Evolutionary conservation across 2,888 invertebrate genomes (phyloP).

Genomic region (Lithophane socia): DNA sequence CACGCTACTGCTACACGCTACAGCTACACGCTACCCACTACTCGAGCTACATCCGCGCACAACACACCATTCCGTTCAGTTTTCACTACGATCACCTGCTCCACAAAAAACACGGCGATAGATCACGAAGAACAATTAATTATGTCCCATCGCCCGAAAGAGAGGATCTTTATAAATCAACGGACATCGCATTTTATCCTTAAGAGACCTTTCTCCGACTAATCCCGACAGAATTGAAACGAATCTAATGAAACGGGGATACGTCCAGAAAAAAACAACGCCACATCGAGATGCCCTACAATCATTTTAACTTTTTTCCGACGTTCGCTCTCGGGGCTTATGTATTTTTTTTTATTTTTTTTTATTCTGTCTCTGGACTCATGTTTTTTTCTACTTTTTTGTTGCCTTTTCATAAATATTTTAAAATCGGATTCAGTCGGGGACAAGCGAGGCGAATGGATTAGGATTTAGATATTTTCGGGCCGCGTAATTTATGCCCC

Average conservation of each 20-base stretch:
- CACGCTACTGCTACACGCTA: conserved; percentile 27
- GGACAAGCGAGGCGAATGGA: conserved; percentile 89
- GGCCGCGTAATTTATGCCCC: conserved; percentile 88
- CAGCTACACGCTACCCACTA: conserved; percentile 37
- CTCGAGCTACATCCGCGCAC: conserved; percentile 47
- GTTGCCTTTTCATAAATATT: conserved; percentile 90
- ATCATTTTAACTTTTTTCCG: conserved; percentile 89
- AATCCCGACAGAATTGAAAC: conserved; percentile 89
- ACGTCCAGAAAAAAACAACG: conserved; percentile 80
- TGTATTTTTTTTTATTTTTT: conserved; percentile 82
- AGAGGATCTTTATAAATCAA: conserved; percentile 88
- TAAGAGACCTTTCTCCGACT: conserved; percentile 87
- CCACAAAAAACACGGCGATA: conserved; percentile 75
- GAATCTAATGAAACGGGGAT: conserved; percentile 89
- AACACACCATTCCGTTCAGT: conserved; percentile 50
- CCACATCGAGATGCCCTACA: conserved; percentile 86
- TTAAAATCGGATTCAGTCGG: conserved; percentile 89
- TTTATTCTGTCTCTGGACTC: conserved; percentile 87
- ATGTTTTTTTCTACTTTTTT: conserved; percentile 77
- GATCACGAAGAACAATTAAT: conserved; percentile 84
- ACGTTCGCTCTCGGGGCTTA: conserved; percentile 84
- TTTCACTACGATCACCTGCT: conserved; percentile 73
- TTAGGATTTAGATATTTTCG: conserved; percentile 90
- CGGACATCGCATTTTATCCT: conserved; percentile 86
- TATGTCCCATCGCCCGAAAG: conserved; percentile 81